Percentiles rank a stretch among this genome's conserved stretches.
phyloP scores from a whole-genome alignment of 1,140 invertebrate species.

The Berghia stephanieae region DNA sequence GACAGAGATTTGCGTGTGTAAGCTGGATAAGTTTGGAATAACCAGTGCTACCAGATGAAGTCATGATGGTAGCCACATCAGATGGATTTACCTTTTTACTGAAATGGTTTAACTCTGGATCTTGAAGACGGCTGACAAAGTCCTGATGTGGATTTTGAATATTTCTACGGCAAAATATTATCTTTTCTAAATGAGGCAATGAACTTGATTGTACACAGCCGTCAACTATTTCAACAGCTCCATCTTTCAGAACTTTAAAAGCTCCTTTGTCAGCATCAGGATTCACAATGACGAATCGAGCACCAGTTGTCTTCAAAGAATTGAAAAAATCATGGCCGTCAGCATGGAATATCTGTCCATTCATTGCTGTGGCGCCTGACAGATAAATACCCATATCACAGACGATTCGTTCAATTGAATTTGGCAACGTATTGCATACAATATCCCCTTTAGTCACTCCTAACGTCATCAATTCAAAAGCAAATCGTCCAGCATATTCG shows the following conservation, averaged over 20 bases:
- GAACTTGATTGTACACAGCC: conserved; percentile 1
- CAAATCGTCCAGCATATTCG: conserved; percentile 26
- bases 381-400: conserved; percentile 33
- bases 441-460: conserved; percentile 32
- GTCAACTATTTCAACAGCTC: neutral
- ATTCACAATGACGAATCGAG: conserved; percentile 26
- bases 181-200: conserved; percentile 11
- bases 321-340: conserved; percentile 38
- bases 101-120: neutral
- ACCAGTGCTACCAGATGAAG: conserved; percentile 38
- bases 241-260: conserved; percentile 5
- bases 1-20: conserved; percentile 26
- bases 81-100: conserved; percentile 9
- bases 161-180: conserved; percentile 23
- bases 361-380: conserved; percentile 31
- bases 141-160: conserved; percentile 1
- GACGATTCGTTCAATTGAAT: conserved; percentile 37
- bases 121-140: conserved; percentile 14
- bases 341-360: conserved; percentile 35
- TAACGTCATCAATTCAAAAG: conserved; percentile 1
- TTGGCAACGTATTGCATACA: conserved; percentile 36
- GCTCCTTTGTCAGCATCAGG: conserved; percentile 19
- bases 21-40: conserved; percentile 38
- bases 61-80: conserved; percentile 33
- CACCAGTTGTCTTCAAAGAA: conserved; percentile 23